phyloP scores from a whole-genome alignment of 30 jellyfish, hydroid and myxozoan species.

The Calvadosia cruxmelitensis region DNA sequence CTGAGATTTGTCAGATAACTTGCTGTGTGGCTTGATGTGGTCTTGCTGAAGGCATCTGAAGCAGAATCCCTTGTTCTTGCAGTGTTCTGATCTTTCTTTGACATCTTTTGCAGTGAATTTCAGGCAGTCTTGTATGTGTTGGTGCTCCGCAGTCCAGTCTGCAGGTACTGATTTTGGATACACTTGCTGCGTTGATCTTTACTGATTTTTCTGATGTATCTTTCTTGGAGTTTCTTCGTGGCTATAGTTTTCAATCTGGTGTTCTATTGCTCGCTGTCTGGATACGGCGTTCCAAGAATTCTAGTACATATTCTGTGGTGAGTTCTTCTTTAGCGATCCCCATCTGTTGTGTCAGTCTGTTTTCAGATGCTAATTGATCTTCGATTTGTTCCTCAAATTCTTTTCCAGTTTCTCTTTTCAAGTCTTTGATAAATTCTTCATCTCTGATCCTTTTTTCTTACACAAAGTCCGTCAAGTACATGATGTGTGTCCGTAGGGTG shows the following conservation, averaged over 20 bases:
- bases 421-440: neutral
- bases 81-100: neutral
- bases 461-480: neutral
- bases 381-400: slow-evolving; percentile 1
- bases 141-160: neutral
- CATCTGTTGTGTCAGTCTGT: no score
- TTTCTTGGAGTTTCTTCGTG: neutral
- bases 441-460: neutral
- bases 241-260: neutral
- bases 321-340: neutral
- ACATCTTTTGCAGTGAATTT: neutral
- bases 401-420: neutral
- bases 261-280: neutral
- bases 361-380: neutral
- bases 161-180: neutral
- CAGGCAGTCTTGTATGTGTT: neutral
- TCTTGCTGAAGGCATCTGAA: neutral
- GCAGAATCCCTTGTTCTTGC: neutral
- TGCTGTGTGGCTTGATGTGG: neutral
- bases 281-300: neutral
- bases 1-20: neutral
- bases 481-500: neutral
- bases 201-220: neutral
- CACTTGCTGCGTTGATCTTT: neutral
- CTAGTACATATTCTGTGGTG: neutral